Evolutionary conservation across 1,140 invertebrate species (phyloP).

Genomic region (Lepidurus packardi): DNA sequence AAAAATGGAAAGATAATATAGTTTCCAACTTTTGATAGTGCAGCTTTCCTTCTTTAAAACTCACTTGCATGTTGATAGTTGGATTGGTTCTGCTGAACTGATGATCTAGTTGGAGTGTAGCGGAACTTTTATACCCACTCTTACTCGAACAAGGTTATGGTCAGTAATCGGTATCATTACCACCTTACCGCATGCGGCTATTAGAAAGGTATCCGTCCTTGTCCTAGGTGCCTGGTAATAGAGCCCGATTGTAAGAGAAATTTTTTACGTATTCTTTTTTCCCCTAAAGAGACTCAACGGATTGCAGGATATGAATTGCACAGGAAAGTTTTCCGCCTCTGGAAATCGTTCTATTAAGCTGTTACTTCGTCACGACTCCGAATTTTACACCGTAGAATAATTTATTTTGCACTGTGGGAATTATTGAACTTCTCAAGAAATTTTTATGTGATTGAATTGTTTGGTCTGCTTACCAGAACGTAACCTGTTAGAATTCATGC

Average conservation of each 20-base stretch:
- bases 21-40: not conserved
- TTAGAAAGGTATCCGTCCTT: not conserved
- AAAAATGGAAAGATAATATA: not conserved
- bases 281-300: no score
- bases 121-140: not conserved
- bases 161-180: not conserved
- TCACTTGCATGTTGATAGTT: not conserved
- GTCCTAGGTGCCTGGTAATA: not conserved
- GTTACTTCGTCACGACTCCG: no score
- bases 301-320: no score
- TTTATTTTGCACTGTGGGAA: no score
- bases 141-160: not conserved
- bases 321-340: no score
- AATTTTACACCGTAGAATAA: no score
- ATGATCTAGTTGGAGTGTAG: not conserved
- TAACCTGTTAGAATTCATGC: no score
- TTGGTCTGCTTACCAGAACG: no score
- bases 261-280: not conserved
- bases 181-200: not conserved
- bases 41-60: not conserved
- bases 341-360: no score
- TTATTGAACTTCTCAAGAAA: not conserved
- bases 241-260: not conserved
- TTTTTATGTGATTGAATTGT: not conserved
- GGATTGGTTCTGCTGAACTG: not conserved